Conservation (phyloP, 2,888 invertebrate genomes). For the Acholoe squamosa region DNA sequence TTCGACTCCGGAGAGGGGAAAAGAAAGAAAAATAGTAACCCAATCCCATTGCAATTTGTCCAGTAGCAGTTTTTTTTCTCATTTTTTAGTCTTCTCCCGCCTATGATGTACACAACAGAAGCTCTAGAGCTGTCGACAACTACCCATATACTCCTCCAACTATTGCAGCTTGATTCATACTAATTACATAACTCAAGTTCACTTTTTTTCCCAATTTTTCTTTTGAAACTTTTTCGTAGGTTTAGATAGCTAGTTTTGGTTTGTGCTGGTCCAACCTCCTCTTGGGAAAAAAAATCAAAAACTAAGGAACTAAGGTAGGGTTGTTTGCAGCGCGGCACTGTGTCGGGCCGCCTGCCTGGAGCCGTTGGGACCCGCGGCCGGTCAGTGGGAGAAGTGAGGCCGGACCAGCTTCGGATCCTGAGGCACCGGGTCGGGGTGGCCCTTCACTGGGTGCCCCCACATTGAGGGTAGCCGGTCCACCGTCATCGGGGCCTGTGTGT, state of each 20-base stretch:
- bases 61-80: slow-evolving; percentile 37
- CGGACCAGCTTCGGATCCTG: slow-evolving; percentile 55
- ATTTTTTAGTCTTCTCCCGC: background rate
- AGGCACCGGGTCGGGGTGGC: slow-evolving; percentile 4
- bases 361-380: background rate
- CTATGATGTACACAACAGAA: slow-evolving; percentile 52
- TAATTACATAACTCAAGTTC: slow-evolving; percentile 51
- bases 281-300: background rate
- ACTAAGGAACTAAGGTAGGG: slow-evolving; percentile 21
- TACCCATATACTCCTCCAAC: slow-evolving; percentile 47
- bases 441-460: slow-evolving; percentile 46
- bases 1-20: slow-evolving; percentile 31
- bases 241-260: slow-evolving; percentile 46
- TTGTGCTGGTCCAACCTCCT: slow-evolving; percentile 43
- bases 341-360: background rate
- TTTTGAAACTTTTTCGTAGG: background rate
- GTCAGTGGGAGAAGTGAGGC: slow-evolving; percentile 57
- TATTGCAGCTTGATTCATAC: slow-evolving; percentile 37
- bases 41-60: slow-evolving; percentile 26
- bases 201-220: background rate
- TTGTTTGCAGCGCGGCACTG: background rate
- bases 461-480: slow-evolving; percentile 59
- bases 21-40: slow-evolving; percentile 9
- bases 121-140: slow-evolving; percentile 54
- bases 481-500: slow-evolving; percentile 50